phyloP scores from a whole-genome alignment of 2,888 invertebrate species.

The Pyrocoelia pectoralis region DNA sequence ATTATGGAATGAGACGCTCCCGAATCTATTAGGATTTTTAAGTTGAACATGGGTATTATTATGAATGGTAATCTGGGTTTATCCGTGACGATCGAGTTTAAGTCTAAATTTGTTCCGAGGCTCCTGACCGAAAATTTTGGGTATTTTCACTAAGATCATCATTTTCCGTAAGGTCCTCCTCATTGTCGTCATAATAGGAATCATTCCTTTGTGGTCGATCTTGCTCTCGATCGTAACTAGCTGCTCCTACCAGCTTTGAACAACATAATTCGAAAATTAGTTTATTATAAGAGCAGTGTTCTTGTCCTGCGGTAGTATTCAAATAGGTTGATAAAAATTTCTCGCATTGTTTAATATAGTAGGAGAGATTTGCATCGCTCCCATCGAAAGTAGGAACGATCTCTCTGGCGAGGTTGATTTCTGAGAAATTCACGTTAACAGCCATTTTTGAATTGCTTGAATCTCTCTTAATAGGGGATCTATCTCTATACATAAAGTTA shows the following conservation, averaged over 20 bases:
- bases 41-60: no score
- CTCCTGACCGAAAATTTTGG: no score
- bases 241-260: conserved; percentile 1
- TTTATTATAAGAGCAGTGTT: conserved; percentile 7
- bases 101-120: no score
- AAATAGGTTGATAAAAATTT: background rate
- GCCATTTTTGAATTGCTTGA: background rate
- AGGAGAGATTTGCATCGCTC: background rate
- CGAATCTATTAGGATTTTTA: no score
- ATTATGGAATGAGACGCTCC: background rate
- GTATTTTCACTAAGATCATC: no score
- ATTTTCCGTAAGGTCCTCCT: no score
- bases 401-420: conserved; percentile 7
- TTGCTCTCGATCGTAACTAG: no score
- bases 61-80: no score
- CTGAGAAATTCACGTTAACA: background rate
- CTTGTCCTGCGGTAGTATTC: background rate
- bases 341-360: conserved; percentile 11
- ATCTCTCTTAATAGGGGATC: background rate
- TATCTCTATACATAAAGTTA: background rate
- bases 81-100: no score
- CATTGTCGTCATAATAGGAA: no score
- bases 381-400: background rate
- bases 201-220: no score
- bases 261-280: conserved; percentile 13